Base-by-base conservation (phyloP, 1,140 invertebrate species). In the Drosophila paulistorum region DNA sequence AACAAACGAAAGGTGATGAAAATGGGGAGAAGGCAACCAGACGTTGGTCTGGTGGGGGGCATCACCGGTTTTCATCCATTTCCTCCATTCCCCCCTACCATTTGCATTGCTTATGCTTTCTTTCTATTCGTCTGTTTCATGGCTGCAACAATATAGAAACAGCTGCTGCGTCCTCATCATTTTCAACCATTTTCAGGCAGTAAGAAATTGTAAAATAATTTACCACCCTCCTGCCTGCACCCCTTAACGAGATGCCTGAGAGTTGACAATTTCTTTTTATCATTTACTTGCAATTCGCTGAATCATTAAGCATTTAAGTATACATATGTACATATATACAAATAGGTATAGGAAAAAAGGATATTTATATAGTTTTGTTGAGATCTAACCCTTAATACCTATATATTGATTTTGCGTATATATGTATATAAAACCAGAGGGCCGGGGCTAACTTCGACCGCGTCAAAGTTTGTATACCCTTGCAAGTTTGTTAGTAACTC, bases 121-220 rank as follows among this genome's bases (percentile, higher is more conserved):
- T 87, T 87, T 79, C 83, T 87, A 77, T 63, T 89, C 84, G 84
- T 83, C 82, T 86, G 82, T 82, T 87, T 86, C 71, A 62, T 39
- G 75, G 82, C 81, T 81, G 82, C 76, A 55, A 55, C 76, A 77
- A 66, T 58, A 35, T 14, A 51, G 45, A 26, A 48, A 71, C 72
- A 71, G 81, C 77, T 69, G 71, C 74, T 80, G 65, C 55, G 41
- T 23, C 60, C 63, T 45, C 64, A 58, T 48, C 68, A 39, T 61
- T 23, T 23, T 23, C 20, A 20, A 3, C 37, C 58, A 48, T 51
- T 39, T 68, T 57, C 13, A 60, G 61, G 55, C 69, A 72, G 20
- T 48, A 20, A 48, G 14, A 48, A 48, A 48, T n/a, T 48, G 17
- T n/a, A 13, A 48, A 48, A 20, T n/a, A 48, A 48, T 48, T 51